These are phyloP conservation scores for Morus bassanus DNA, from an alignment of 2,797 vertebrate species.

Conservation along the genomic window DNA sequence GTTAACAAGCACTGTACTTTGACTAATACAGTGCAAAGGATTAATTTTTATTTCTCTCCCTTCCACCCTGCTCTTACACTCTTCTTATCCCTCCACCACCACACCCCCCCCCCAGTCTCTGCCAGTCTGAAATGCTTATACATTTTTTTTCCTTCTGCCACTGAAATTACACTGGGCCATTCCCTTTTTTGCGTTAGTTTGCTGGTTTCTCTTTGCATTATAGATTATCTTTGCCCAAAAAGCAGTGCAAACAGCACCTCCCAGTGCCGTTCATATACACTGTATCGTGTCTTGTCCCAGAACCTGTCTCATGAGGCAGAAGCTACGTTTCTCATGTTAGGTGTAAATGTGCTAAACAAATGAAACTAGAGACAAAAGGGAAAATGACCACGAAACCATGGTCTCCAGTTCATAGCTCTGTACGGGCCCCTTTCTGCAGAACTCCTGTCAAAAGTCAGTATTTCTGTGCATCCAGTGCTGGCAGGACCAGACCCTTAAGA, in stretches of 20 bases:
- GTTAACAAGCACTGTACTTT: background rate
- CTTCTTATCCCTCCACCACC: background rate
- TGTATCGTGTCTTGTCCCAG: background rate
- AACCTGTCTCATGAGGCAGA: background rate
- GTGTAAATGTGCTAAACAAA: background rate
- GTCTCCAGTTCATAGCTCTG: background rate
- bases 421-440: background rate
- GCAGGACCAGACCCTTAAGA: background rate
- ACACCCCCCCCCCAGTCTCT: background rate
- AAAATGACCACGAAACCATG: background rate
- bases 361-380: background rate
- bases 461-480: background rate
- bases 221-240: background rate
- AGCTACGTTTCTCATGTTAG: background rate
- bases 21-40: background rate
- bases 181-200: background rate
- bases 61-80: background rate
- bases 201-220: background rate
- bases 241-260: background rate
- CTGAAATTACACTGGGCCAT: background rate
- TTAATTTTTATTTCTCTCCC: background rate
- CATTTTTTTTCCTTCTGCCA: background rate
- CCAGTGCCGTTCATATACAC: background rate
- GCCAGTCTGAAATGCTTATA: background rate
- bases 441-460: background rate